Percentiles rank a stretch among this genome's conserved stretches.
Conservation (phyloP, 2,113 vertebrate genomes). For the Enhydra lutris region DNA sequence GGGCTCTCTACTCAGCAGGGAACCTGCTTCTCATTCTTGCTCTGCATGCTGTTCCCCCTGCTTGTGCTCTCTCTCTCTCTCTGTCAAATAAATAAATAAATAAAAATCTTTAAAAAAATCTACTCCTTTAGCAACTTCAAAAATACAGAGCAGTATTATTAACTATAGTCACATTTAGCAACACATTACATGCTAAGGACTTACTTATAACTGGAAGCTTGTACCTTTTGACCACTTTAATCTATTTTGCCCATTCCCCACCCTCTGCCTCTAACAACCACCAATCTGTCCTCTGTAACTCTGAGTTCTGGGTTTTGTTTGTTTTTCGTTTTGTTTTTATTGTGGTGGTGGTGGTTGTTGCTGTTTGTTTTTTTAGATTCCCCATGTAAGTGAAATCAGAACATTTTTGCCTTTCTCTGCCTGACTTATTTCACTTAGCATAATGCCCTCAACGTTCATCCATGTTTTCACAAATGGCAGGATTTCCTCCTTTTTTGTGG, state of each 20-base stretch:
- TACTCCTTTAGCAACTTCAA: neutral
- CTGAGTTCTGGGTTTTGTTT: neutral
- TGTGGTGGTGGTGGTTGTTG: neutral
- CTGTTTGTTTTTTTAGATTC: neutral
- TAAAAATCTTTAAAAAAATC: too few species aligned
- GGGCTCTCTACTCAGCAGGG: too few species aligned
- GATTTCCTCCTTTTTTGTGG: neutral
- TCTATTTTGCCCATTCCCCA: neutral
- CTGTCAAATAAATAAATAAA: too few species aligned
- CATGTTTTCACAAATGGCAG: neutral
- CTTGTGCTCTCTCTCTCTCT: too few species aligned
- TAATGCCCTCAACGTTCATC: neutral
- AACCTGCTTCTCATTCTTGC: too few species aligned
- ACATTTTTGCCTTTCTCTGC: neutral
- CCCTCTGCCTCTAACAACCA: neutral
- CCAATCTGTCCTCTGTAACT: neutral
- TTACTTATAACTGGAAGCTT: neutral
- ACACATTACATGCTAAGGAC: neutral
- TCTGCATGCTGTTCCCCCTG: too few species aligned
- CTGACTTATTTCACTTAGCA: neutral
- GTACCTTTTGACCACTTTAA: neutral
- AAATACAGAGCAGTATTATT: neutral
- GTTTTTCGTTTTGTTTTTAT: neutral
- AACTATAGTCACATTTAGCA: neutral
- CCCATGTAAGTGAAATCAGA: neutral